Percentiles rank a stretch among this genome's conserved stretches.
phyloP scores from a whole-genome alignment of 2,113 vertebrate genomes.

The Hippolais icterina region DNA sequence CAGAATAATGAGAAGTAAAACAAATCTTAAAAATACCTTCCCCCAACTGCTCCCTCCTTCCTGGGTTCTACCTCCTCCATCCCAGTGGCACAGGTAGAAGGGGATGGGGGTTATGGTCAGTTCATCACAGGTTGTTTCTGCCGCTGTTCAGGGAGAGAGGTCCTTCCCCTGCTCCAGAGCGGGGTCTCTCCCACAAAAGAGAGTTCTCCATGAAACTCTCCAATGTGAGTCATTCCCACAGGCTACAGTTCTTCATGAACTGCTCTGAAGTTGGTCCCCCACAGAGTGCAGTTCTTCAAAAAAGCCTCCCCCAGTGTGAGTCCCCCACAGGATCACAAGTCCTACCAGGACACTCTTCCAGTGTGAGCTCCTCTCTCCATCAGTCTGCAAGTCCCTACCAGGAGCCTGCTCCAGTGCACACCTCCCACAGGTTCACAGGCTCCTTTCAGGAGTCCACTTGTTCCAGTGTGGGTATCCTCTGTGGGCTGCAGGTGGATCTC shows the following conservation, averaged over 20 bases:
- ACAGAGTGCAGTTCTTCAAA: not conserved
- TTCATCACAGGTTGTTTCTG: not conserved
- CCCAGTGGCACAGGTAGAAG: not conserved
- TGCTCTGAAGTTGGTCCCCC: not conserved
- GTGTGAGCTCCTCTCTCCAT: not conserved
- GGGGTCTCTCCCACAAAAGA: not conserved
- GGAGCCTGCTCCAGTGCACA: not conserved
- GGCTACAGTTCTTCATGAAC: not conserved
- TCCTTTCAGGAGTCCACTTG: not conserved
- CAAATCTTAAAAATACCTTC: not conserved
- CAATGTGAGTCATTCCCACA: not conserved
- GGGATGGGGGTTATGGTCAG: not conserved
- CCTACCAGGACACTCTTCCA: not conserved
- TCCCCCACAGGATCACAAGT: not conserved
- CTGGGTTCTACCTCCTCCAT: not conserved
- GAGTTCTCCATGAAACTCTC: not conserved
- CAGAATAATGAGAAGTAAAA: not conserved
- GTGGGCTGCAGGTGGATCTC: not conserved
- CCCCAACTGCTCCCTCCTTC: not conserved
- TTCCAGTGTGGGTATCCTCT: not conserved
- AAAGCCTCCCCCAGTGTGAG: not conserved
- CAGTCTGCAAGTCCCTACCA: not conserved
- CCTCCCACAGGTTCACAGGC: not conserved
- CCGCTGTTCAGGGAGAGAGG: rapidly evolving
- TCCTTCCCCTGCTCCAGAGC: not conserved